These are phyloP conservation scores for Catagonus wagneri DNA, from an alignment of 2,113 vertebrate species.

Conservation along the genomic window DNA sequence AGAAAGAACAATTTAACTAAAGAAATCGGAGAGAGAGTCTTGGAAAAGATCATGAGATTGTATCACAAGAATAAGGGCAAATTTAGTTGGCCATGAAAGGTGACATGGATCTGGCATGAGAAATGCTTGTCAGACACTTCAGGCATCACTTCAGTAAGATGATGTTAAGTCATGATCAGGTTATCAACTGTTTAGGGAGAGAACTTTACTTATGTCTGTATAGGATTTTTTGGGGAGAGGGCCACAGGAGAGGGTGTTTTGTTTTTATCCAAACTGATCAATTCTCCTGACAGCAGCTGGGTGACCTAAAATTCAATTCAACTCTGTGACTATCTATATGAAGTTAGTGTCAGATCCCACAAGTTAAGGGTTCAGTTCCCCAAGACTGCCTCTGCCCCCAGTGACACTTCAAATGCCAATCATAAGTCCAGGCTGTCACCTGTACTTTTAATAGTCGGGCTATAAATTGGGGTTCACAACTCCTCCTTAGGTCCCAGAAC, in stretches of 20 bases:
- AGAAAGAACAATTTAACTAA: neutral
- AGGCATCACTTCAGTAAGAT: neutral
- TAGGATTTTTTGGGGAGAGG: no score
- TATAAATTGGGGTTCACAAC: neutral
- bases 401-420: neutral
- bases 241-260: neutral
- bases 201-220: neutral
- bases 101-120: neutral
- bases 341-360: neutral
- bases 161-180: no score
- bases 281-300: neutral
- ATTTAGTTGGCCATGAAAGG: neutral
- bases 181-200: neutral
- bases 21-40: neutral
- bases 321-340: neutral
- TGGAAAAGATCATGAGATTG: neutral
- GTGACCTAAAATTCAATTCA: neutral
- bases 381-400: neutral
- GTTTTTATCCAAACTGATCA: neutral
- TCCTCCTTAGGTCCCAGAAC: neutral
- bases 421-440: neutral
- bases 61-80: neutral
- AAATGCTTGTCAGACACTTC: neutral
- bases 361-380: neutral
- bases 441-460: neutral